Conservation (phyloP, 2,113 vertebrate species). For the Saccopteryx leptura region DNA sequence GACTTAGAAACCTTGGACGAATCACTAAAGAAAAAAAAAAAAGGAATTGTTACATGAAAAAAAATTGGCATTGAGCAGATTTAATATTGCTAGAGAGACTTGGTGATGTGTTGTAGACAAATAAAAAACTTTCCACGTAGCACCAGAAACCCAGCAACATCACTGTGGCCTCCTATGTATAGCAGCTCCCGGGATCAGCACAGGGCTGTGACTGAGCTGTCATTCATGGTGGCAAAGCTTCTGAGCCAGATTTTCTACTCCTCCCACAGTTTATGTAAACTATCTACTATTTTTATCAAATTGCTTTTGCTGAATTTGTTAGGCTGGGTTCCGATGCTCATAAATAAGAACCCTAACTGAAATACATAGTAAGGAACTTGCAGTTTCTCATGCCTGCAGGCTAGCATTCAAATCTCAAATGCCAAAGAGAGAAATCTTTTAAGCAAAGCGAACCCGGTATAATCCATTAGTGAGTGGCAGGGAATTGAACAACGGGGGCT, state of each 20-base stretch:
- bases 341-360: slow-evolving; percentile 10
- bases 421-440: slow-evolving; percentile 13
- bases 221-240: neutral
- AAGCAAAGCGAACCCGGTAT: neutral
- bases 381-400: neutral
- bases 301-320: slow-evolving; percentile 21
- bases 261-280: neutral
- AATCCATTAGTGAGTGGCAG: neutral
- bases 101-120: neutral
- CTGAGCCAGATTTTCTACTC: neutral
- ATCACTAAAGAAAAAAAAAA: neutral
- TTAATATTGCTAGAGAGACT: neutral
- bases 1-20: neutral
- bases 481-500: neutral
- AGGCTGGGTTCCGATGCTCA: neutral
- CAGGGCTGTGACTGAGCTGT: fast-evolving
- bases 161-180: fast-evolving
- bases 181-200: neutral
- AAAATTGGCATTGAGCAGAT: neutral
- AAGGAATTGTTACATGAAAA: neutral
- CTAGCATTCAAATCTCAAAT: slow-evolving; percentile 45
- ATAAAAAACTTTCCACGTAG: fast-evolving
- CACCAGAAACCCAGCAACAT: fast-evolving
- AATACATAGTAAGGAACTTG: neutral
- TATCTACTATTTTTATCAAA: neutral